phyloP scores from a whole-genome alignment of 2,888 invertebrate genomes.

The Oeneis ivallda region DNA sequence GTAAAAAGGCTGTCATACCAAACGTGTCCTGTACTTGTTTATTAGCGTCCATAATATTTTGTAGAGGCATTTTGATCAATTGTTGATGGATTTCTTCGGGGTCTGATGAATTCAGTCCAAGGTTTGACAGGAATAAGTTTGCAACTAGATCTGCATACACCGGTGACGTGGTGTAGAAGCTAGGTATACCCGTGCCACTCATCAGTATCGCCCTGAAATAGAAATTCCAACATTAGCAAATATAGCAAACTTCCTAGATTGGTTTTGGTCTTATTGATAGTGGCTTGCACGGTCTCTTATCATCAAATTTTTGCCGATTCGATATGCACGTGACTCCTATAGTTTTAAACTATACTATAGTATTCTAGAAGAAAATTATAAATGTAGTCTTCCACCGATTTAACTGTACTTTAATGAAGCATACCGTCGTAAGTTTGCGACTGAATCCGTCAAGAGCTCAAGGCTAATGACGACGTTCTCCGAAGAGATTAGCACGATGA shows the following conservation, averaged over 20 bases:
- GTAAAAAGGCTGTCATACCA: slow-evolving; percentile 60
- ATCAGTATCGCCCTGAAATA: slow-evolving; percentile 63
- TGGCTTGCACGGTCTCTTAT: slow-evolving; percentile 5
- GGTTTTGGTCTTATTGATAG: neutral
- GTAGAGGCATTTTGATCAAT: slow-evolving; percentile 55
- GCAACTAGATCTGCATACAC: slow-evolving; percentile 51
- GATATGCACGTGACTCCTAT: neutral
- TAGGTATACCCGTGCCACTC: slow-evolving; percentile 61
- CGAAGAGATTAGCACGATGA: too few species aligned
- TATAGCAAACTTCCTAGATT: neutral
- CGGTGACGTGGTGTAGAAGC: slow-evolving; percentile 60
- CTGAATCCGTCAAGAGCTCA: too few species aligned
- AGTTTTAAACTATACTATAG: neutral
- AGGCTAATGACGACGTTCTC: too few species aligned
- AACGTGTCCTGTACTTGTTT: slow-evolving; percentile 50
- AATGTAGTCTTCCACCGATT: too few species aligned
- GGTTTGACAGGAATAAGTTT: slow-evolving; percentile 54
- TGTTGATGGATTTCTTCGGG: slow-evolving; percentile 55
- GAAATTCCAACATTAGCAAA: neutral
- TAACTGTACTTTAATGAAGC: too few species aligned
- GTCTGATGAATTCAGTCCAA: slow-evolving; percentile 68
- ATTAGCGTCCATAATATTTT: slow-evolving; percentile 58
- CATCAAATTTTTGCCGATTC: slow-evolving; percentile 1
- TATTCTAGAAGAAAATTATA: too few species aligned
- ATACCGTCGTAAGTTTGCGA: too few species aligned